phyloP scores from a whole-genome alignment of 2,888 invertebrate genomes.

The Trissonchulus sp. region DNA sequence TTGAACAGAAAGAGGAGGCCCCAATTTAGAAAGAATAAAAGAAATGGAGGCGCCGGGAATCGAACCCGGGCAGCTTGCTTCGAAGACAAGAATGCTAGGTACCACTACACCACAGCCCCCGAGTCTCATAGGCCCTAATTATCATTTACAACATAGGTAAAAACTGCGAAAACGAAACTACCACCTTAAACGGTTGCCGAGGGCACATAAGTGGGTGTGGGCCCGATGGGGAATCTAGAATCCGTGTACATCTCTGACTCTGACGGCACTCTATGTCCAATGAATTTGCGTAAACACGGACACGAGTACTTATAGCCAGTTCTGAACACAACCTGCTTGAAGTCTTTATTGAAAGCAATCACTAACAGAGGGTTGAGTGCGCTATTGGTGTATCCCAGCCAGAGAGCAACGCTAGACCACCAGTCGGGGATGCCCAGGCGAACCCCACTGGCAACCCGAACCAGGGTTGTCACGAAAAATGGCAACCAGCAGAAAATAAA shows the following conservation, averaged over 20 bases:
- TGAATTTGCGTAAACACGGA: neutral
- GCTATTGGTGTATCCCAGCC: constrained; percentile 21
- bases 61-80: too few relatives aligned
- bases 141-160: too few relatives aligned
- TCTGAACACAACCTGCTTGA: neutral
- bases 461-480: constrained; percentile 11
- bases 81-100: too few relatives aligned
- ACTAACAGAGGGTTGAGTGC: constrained; percentile 1
- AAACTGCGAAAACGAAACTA: too few relatives aligned
- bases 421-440: neutral
- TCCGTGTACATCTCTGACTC: neutral
- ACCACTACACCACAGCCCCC: too few relatives aligned
- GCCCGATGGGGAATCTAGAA: neutral
- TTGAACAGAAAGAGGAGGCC: too few relatives aligned
- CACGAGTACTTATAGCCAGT: neutral
- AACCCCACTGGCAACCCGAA: neutral
- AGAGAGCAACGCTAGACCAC: neutral
- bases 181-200: too few relatives aligned
- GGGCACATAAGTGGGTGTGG: too few relatives aligned
- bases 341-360: constrained; percentile 15
- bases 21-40: too few relatives aligned
- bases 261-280: neutral
- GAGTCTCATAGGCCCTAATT: too few relatives aligned
- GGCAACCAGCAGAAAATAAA: constrained; percentile 17
- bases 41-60: too few relatives aligned